Base-by-base conservation (phyloP, 1,140 invertebrate species). In the Zaprionus taronus region DNA sequence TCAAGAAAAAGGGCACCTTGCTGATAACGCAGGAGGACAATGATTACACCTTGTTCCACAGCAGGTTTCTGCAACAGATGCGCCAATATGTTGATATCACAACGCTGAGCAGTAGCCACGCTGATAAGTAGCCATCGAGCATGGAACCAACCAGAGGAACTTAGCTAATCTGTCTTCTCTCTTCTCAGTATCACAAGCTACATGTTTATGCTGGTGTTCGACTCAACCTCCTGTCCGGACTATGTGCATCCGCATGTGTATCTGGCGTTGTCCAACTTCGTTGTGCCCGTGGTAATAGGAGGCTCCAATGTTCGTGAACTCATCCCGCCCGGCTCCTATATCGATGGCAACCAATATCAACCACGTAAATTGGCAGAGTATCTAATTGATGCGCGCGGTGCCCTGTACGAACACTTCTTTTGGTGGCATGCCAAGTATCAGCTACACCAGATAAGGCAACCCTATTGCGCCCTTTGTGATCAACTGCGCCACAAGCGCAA, bases 351-450 rank as follows among this genome's bases (percentile, higher is more conserved):
- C 1, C 61, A 76, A 11, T 83, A 6, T 0, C 15, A 44, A 0
- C 53, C 85, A 2, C 14, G 56, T 26, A 49, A 58, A 5, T 51
- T 89, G 41, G 63, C 55, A 2, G 0, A 15, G 2, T 36, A 74
- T 36, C 24, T 89, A 0, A 12, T 31, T 14, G 15, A 14, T 2
- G 11, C 90, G 1, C 7, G 22, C 1, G 14, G n/a, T 11, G 2
- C 0, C 22, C 36, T 0, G 26, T 65, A 6, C 28, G 41, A 55
- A 9, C 17, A 71, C 28, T 90, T 44, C 38, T 89, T 90, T n/a
- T 85, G 75, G 81, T 89, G 84, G 84, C 84, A 79, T 20, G 26
- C 65, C n/a, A 20, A 64, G 17, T 89, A 90, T 44, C 55, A 51
- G 22, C 17, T 90, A 6, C 34, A 77, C 6, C 15, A 26, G 7